Base-by-base conservation (phyloP, 1,140 invertebrate species). In the Coelopa frigida region DNA sequence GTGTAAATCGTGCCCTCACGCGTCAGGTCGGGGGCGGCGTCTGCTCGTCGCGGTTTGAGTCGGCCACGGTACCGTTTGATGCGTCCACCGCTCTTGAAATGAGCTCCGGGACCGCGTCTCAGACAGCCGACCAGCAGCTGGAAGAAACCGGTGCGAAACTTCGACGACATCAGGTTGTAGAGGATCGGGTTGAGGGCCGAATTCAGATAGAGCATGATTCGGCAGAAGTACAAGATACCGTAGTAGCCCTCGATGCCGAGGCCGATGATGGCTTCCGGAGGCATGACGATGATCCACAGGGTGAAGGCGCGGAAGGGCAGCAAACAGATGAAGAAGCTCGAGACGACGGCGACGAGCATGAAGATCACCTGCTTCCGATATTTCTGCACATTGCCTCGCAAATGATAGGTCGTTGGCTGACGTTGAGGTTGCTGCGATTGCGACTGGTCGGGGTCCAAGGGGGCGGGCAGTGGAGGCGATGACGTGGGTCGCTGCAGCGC, bases 161-260 rank as follows among this genome's bases (percentile, higher is more conserved):
- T 91, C 0, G 85, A 86, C 22, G 85, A 89, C 81, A 89, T 89
- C 6, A 87, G 73, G 66, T 87, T 87, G 70, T 92, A 91, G 8
- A 91, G 72, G 52, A 91, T 87, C 1, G 89, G 89, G 71, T 91
- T 92, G 32, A 90, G 79, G 5, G 87, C 87, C 3, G 86, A 89
- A 63, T 91, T 89, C 21, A 90, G 75, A 70, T 91, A 89, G 15
- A 87, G 69, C 83, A 91, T 85, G 18, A 89, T 78, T 33, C 87
- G 76, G 56, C 80, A 84, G 70, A 90, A 83, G 66, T 87, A 90
- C 12, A 92, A 74, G 31, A 91, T 72, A 61, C 81, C 83, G 71
- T 87, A 90, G 72, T 86, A 92, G 8, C 75, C 75, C 50, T 89
- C 84, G 53, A 86, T 72, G 27, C 86, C 86, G 52, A 87, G 56